Percentiles rank a stretch among this genome's conserved stretches.
phyloP scores from a whole-genome alignment of 1,140 invertebrate species.

The Drosophila ohnishii region DNA sequence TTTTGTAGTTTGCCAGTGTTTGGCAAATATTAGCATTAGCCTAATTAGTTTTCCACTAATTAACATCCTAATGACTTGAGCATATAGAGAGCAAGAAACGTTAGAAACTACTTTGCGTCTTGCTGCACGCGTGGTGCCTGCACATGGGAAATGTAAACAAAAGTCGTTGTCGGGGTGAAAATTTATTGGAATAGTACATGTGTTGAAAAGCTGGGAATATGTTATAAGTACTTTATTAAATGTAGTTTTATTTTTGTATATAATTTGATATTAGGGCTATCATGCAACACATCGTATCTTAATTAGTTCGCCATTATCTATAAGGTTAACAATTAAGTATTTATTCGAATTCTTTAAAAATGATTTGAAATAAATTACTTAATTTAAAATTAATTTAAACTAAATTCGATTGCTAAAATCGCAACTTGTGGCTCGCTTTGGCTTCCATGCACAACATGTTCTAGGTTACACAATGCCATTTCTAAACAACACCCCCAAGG shows the following conservation, averaged over 20 bases:
- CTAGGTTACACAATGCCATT: neutral
- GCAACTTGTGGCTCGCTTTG: neutral
- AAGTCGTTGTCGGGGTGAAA: constrained; percentile 1
- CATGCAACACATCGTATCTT: too few relatives aligned
- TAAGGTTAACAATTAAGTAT: too few relatives aligned
- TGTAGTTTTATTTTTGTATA: neutral
- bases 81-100: constrained; percentile 7
- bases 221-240: neutral
- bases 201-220: neutral
- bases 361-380: too few relatives aligned
- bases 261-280: too few relatives aligned
- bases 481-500: neutral
- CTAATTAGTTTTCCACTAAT: constrained; percentile 67
- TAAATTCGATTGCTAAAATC: neutral
- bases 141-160: constrained; percentile 23
- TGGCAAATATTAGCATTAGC: constrained; percentile 55
- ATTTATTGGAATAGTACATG: neutral
- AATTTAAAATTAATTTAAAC: neutral
- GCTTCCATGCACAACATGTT: neutral
- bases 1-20: neutral
- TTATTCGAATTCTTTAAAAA: too few relatives aligned
- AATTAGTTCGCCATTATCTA: too few relatives aligned
- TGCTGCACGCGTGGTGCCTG: constrained; percentile 22
- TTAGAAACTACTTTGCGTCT: constrained; percentile 1
- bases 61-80: constrained; percentile 58